phyloP scores from a whole-genome alignment of 2,113 vertebrate species.

The Casuarius casuarius region DNA sequence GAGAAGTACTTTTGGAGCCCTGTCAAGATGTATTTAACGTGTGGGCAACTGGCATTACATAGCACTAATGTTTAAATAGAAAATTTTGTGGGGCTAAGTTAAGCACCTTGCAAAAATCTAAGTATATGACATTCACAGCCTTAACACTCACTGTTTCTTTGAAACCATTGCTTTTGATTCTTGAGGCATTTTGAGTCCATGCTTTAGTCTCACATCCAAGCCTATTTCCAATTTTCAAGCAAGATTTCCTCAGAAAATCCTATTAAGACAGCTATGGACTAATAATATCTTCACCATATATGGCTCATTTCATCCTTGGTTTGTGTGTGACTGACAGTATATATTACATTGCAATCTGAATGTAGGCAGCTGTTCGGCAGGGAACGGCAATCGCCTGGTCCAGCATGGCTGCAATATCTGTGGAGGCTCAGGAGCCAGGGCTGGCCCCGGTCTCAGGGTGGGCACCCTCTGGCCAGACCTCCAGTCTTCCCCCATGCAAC shows the following conservation, averaged over 20 bases:
- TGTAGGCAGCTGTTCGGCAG: not conserved
- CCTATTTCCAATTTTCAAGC: not conserved
- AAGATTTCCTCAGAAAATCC: not conserved
- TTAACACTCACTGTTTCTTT: not conserved
- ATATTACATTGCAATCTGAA: accelerated
- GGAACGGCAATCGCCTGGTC: accelerated
- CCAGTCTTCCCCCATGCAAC: not conserved
- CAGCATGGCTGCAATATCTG: accelerated
- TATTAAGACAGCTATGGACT: slow-evolving; percentile 10
- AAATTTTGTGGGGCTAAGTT: not conserved
- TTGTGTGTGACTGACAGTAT: not conserved
- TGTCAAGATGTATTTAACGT: not conserved
- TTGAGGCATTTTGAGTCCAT: not conserved
- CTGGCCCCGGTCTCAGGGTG: not conserved
- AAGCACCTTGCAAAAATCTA: not conserved
- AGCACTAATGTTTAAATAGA: not conserved
- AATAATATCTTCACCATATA: slow-evolving; percentile 57
- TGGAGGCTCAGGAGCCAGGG: not conserved
- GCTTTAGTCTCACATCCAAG: not conserved
- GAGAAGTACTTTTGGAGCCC: not conserved
- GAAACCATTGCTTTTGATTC: not conserved
- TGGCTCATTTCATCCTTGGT: not conserved
- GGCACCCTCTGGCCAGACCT: not conserved
- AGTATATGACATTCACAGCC: not conserved
- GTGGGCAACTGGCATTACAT: not conserved